phyloP scores from a whole-genome alignment of 2,888 invertebrate species.

The Idaea straminata region DNA sequence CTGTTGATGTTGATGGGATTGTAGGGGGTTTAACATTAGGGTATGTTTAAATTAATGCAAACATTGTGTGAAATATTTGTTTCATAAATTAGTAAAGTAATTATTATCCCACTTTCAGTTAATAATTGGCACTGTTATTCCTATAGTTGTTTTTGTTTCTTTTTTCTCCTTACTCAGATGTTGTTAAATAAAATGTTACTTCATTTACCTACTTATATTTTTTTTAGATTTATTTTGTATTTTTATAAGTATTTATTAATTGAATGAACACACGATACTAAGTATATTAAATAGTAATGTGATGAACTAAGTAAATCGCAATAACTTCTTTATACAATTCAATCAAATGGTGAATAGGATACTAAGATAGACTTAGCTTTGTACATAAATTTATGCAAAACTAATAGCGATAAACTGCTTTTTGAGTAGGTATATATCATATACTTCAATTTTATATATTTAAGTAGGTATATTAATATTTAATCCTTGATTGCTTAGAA shows the following conservation, averaged over 20 bases:
- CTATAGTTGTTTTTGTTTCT: conserved; percentile 64
- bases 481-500: conserved; percentile 25
- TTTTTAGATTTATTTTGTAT: conserved; percentile 51
- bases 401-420: conserved; percentile 47
- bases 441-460: conserved; percentile 36
- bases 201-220: conserved; percentile 55
- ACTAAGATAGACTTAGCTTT: conserved; percentile 47
- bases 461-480: neutral
- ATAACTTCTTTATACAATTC: conserved; percentile 13
- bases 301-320: conserved; percentile 14
- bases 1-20: conserved; percentile 49
- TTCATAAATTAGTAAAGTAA: conserved; percentile 39
- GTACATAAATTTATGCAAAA: conserved; percentile 51
- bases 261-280: conserved; percentile 6
- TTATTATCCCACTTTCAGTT: conserved; percentile 50
- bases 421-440: conserved; percentile 24
- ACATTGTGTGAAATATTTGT: conserved; percentile 27
- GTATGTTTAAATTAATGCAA: conserved; percentile 29
- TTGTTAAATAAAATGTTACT: conserved; percentile 74
- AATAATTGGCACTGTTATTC: conserved; percentile 76
- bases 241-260: conserved; percentile 27
- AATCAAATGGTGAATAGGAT: conserved; percentile 28
- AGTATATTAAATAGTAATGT: conserved; percentile 12
- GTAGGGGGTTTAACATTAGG: conserved; percentile 33
- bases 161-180: conserved; percentile 58